A percentile compares a stretch with the other conserved stretches of the same genome.
Evolutionary conservation across 1,140 invertebrate genomes (phyloP).

Genomic region (Tigriopus japonicus): DNA sequence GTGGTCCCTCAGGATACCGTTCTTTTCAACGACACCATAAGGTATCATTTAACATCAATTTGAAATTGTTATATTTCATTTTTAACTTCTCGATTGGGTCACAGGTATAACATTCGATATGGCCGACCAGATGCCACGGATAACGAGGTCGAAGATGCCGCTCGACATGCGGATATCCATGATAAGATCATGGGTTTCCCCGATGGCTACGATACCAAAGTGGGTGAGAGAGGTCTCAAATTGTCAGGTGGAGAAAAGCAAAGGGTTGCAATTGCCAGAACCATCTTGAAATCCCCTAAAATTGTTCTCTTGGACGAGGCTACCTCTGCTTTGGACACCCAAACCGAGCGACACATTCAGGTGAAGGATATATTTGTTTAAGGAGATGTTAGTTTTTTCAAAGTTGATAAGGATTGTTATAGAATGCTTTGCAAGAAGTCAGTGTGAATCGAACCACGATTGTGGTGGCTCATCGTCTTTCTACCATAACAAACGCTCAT

Average conservation of each 20-base stretch:
- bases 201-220: constrained; percentile 62
- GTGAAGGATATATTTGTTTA: no score
- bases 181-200: constrained; percentile 74
- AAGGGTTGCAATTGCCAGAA: constrained; percentile 75
- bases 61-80: no score
- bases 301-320: constrained; percentile 78
- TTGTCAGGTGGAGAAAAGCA: constrained; percentile 71
- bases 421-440: constrained; percentile 47
- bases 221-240: constrained; percentile 33
- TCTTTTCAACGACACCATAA: constrained; percentile 83
- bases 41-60: no score
- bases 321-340: constrained; percentile 44
- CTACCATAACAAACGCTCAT: constrained; percentile 80
- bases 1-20: constrained; percentile 96
- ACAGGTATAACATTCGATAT: constrained; percentile 84
- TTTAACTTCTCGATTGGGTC: no score
- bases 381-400: no score
- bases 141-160: constrained; percentile 66
- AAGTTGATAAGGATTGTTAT: no score
- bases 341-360: constrained; percentile 20
- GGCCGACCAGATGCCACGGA: constrained; percentile 55
- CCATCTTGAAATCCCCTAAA: constrained; percentile 64
- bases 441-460: constrained; percentile 71
- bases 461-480: constrained; percentile 76
- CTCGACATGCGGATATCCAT: constrained; percentile 81